phyloP scores from a whole-genome alignment of 2,797 vertebrate species.

The Varecia variegata region DNA sequence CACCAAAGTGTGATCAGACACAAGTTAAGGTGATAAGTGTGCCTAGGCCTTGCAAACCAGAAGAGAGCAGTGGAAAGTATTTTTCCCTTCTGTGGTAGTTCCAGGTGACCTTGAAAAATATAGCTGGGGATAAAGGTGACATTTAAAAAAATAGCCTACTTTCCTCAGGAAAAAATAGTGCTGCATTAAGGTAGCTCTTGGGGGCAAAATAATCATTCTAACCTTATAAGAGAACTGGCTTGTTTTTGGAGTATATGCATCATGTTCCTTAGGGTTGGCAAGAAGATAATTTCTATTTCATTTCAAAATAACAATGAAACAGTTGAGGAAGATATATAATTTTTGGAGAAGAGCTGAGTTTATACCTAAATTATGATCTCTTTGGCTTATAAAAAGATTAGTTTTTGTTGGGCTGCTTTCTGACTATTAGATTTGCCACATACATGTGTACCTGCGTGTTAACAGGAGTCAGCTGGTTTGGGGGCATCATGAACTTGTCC shows the following conservation, averaged over 20 bases:
- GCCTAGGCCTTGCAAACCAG: background rate
- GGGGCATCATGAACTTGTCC: background rate
- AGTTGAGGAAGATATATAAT: background rate
- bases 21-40: background rate
- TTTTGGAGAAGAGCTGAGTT: conserved; percentile 1
- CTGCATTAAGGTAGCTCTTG: background rate
- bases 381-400: conserved; percentile 21
- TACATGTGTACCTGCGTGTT: background rate
- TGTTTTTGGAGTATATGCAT: background rate
- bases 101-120: background rate
- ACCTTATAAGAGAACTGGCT: background rate
- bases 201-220: background rate
- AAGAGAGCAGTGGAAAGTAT: background rate
- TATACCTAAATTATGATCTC: background rate
- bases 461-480: background rate
- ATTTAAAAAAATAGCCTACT: conserved; percentile 5
- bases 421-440: background rate
- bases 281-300: background rate
- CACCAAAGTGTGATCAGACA: background rate
- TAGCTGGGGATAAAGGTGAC: background rate
- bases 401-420: conserved; percentile 24
- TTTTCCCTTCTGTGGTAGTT: background rate
- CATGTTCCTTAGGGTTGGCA: background rate
- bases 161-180: background rate
- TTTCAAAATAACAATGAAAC: conserved; percentile 12